A percentile compares a stretch with the other conserved stretches of the same genome.
Conservation (phyloP, 2,113 vertebrate species). For the Syngnathus scovelli region DNA sequence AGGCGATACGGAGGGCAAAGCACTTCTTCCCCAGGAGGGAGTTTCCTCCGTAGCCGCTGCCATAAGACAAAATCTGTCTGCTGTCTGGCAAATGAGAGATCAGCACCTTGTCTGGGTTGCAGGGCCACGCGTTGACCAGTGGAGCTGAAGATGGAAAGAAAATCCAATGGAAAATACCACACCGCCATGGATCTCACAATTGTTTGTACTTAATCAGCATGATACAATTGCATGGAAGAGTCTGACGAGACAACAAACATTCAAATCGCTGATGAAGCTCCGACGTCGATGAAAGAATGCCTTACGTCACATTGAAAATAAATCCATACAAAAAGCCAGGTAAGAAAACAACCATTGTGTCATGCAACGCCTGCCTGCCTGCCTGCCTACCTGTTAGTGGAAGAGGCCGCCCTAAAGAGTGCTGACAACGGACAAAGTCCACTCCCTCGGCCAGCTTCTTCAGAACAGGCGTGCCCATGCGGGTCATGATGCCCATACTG, state of each 20-base stretch:
- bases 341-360: not conserved
- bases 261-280: too few species aligned
- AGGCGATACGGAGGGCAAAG: conserved; percentile 93
- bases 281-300: too few species aligned
- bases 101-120: conserved; percentile 89
- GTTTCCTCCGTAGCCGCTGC: conserved; percentile 95
- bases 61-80: conserved; percentile 90
- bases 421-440: conserved; percentile 93
- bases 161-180: not conserved
- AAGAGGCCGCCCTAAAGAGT: conserved; percentile 86
- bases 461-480: conserved; percentile 81
- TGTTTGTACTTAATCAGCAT: too few species aligned
- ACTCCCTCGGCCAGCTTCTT: conserved; percentile 67
- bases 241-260: too few species aligned
- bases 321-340: not conserved
- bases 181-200: too few species aligned
- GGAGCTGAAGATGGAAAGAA: conserved; percentile 70
- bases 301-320: not conserved
- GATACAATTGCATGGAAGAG: too few species aligned
- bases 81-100: conserved; percentile 91
- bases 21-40: conserved; percentile 98
- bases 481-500: conserved; percentile 97
- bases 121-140: conserved; percentile 90
- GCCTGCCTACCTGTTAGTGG: conserved; percentile 83
- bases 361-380: conserved; percentile 67